A percentile compares a stretch with the other conserved stretches of the same genome.
Evolutionary conservation across 1,140 invertebrate species (phyloP).

Genomic region (Vollenhovia emeryi): DNA sequence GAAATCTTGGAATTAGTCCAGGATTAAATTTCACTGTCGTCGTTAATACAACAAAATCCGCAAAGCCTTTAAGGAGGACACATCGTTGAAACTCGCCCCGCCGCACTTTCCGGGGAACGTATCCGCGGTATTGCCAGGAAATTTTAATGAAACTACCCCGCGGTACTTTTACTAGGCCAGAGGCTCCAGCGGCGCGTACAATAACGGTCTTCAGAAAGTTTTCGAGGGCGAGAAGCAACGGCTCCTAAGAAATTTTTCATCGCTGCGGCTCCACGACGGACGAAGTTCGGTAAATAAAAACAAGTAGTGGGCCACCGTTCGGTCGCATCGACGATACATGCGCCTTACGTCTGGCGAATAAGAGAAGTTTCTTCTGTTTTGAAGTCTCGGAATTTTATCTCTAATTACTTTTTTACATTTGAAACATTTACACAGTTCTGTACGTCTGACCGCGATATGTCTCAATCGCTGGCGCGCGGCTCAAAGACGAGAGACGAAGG

Average conservation of each 20-base stretch:
- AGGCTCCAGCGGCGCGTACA: slow-evolving; percentile 3
- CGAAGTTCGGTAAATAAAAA: slow-evolving; percentile 49
- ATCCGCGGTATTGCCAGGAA: slow-evolving; percentile 13
- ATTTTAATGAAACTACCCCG: slow-evolving; percentile 47
- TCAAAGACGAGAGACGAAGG: neutral
- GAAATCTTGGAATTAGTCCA: slow-evolving; percentile 11
- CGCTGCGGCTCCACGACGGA: neutral
- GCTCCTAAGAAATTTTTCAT: slow-evolving; percentile 32
- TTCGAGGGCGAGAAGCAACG: slow-evolving; percentile 28
- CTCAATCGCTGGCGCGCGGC: neutral
- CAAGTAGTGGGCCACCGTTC: neutral
- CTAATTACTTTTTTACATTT: neutral
- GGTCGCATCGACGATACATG: neutral
- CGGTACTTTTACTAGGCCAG: slow-evolving; percentile 24
- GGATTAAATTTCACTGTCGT: slow-evolving; percentile 15
- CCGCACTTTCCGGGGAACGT: neutral
- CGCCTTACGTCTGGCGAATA: neutral
- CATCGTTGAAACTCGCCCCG: neutral
- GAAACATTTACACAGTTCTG: neutral
- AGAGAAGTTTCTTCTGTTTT: neutral
- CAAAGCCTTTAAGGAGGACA: slow-evolving; percentile 31
- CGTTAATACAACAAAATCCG: slow-evolving; percentile 35
- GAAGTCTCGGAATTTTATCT: neutral
- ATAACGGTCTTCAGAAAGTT: slow-evolving; percentile 46
- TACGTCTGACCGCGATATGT: neutral